These are phyloP conservation scores for Echeneis naucrates DNA, from an alignment of 2,797 vertebrate genomes.

Conservation along the genomic window DNA sequence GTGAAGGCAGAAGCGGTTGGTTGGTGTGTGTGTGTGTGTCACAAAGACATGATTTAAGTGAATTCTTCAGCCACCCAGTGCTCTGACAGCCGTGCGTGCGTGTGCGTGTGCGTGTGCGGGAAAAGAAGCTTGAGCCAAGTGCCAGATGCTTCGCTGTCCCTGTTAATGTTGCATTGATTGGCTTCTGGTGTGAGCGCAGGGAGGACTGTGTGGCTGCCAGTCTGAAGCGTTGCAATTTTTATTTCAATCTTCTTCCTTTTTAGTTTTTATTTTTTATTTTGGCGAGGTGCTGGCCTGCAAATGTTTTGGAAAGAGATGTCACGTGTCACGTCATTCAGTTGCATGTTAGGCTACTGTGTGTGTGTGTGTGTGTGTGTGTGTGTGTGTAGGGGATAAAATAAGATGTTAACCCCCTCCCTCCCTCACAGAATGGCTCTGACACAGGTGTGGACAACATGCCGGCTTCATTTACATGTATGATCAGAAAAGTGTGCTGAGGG, in stretches of 20 bases:
- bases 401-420: too few species aligned
- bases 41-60: conserved; percentile 22
- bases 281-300: conserved; percentile 42
- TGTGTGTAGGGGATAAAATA: not conserved
- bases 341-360: conserved; percentile 9
- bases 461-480: conserved; percentile 22
- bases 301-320: conserved; percentile 25
- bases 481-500: not conserved
- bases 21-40: too few species aligned
- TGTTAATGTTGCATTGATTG: conserved; percentile 66
- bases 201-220: conserved; percentile 31
- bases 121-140: conserved; percentile 37
- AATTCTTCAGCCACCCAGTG: conserved; percentile 33
- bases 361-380: too few species aligned
- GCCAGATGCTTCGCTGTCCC: conserved; percentile 55
- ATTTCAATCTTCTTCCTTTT: too few species aligned
- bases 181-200: conserved; percentile 41
- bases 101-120: conserved; percentile 10
- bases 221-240: not conserved
- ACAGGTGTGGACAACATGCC: conserved; percentile 19
- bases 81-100: conserved; percentile 37
- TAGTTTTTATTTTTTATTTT: not conserved
- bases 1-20: not conserved
- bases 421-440: conserved; percentile 13
- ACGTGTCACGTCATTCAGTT: conserved; percentile 33